Conservation (phyloP, 1,140 invertebrate genomes). For the Neodiprion lecontei region DNA sequence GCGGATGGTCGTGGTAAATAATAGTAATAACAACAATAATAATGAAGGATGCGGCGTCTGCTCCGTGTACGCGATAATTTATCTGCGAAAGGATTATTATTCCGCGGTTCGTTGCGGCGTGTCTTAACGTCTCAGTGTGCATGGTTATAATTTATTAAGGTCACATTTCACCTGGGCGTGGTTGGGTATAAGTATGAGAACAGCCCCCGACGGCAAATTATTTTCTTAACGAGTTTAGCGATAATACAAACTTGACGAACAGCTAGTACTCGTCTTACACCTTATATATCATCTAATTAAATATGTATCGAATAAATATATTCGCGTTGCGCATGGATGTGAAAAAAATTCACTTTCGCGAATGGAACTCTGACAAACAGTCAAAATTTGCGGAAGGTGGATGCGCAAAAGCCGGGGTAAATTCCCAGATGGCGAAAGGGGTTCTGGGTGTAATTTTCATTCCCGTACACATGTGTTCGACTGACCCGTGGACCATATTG, state of each 20-base stretch:
- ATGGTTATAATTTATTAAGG: neutral
- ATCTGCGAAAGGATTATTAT: neutral
- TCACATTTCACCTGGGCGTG: neutral
- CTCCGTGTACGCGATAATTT: neutral
- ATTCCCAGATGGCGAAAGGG: neutral
- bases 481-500: no score
- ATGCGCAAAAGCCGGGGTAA: neutral
- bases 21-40: no score
- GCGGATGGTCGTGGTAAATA: no score
- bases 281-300: no score
- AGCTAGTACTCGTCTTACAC: no score
- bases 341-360: no score
- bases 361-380: no score
- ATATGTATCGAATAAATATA: no score
- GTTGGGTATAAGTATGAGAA: neutral
- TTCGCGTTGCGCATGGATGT: no score
- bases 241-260: neutral
- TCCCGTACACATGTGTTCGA: no score
- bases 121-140: neutral
- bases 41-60: no score
- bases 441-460: neutral
- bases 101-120: neutral
- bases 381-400: no score
- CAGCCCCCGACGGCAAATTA: neutral
- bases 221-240: constrained; percentile 1